phyloP scores from a whole-genome alignment of 1,140 invertebrate species.

The Heterodera schachtii region DNA sequence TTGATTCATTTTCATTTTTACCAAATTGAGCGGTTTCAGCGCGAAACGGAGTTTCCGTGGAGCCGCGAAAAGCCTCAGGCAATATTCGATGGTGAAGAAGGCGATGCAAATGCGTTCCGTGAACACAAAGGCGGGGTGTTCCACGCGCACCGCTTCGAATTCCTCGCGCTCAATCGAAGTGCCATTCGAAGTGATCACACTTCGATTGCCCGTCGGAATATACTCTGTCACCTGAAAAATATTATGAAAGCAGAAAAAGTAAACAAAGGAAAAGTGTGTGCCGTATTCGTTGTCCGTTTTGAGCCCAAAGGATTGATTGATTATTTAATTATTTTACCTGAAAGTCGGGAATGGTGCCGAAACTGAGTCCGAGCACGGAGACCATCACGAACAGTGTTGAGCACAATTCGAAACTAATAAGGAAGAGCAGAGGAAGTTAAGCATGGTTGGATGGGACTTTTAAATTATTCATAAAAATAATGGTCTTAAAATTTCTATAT shows the following conservation, averaged over 20 bases:
- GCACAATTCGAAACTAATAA: slow-evolving; percentile 50
- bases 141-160: slow-evolving; percentile 60
- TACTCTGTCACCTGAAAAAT: slow-evolving; percentile 54
- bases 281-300: too few relatives aligned
- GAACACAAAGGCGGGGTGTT: slow-evolving; percentile 64
- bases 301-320: neutral
- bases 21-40: slow-evolving; percentile 63
- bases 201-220: slow-evolving; percentile 59
- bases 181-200: slow-evolving; percentile 56
- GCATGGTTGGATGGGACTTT: slow-evolving; percentile 37
- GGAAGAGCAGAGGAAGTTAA: too few relatives aligned
- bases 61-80: slow-evolving; percentile 93
- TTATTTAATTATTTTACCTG: slow-evolving; percentile 43
- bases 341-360: slow-evolving; percentile 65
- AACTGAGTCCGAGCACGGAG: slow-evolving; percentile 63
- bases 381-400: slow-evolving; percentile 64
- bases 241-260: neutral
- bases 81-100: slow-evolving; percentile 98
- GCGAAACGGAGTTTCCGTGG: slow-evolving; percentile 98
- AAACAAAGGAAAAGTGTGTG: too few relatives aligned
- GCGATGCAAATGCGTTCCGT: slow-evolving; percentile 83
- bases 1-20: slow-evolving; percentile 79
- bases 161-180: slow-evolving; percentile 54
- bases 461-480: too few relatives aligned
- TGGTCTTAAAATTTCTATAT: neutral